Percentiles rank a stretch among this genome's conserved stretches.
Evolutionary conservation across 1,140 invertebrate species (phyloP).

Genomic region (Leptinotarsa lineolata): DNA sequence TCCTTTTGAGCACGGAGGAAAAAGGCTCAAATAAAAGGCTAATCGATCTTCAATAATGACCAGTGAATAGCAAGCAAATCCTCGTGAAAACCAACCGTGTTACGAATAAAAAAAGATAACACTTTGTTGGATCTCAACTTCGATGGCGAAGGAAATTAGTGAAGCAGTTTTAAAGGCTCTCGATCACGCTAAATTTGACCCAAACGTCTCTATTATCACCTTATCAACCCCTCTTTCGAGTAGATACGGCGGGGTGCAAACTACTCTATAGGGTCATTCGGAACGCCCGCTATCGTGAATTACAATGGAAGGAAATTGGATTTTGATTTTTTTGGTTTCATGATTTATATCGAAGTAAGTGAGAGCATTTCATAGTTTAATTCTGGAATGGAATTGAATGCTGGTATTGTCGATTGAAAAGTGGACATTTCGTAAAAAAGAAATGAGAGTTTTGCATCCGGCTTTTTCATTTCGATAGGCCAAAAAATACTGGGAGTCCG

Average conservation of each 20-base stretch:
- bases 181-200: slow-evolving; percentile 45
- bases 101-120: slow-evolving; percentile 9
- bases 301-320: slow-evolving; percentile 7
- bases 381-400: too few relatives aligned
- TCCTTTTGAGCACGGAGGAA: too few relatives aligned
- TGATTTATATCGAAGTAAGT: background rate
- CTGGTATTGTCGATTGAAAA: too few relatives aligned
- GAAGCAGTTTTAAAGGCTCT: slow-evolving; percentile 35
- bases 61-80: too few relatives aligned
- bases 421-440: too few relatives aligned
- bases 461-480: too few relatives aligned
- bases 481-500: too few relatives aligned
- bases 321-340: slow-evolving; percentile 6
- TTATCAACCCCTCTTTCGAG: slow-evolving; percentile 30
- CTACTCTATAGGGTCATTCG: slow-evolving; percentile 11
- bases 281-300: slow-evolving; percentile 13
- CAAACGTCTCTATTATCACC: slow-evolving; percentile 33
- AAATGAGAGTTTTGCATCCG: too few relatives aligned
- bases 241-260: slow-evolving; percentile 22
- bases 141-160: slow-evolving; percentile 35
- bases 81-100: slow-evolving; percentile 11
- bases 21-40: too few relatives aligned
- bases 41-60: too few relatives aligned
- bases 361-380: background rate
- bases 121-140: slow-evolving; percentile 31